Evolutionary conservation across 2,113 vertebrate species (phyloP), one percentile per base, ranked within the genome.

Genomic region (Arizona elegans): DNA sequence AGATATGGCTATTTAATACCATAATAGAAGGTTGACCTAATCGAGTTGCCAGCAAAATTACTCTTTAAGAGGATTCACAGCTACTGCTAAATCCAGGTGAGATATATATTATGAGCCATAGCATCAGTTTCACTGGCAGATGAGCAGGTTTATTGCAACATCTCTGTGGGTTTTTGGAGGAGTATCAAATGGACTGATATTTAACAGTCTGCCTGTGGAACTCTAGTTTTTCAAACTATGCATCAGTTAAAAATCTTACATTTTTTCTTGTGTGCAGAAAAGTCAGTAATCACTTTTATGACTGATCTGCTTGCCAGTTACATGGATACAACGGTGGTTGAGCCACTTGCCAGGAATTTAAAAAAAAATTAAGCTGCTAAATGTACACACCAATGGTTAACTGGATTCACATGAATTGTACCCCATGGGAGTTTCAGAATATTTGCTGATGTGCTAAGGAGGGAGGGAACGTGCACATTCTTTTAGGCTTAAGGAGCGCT

Each of bases 71-170:
- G 92, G 92, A 91, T 23, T 53, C 3, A 88, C 38, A 70, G 65
- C 65, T 54, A 59, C 33, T 92, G 85, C 33, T 92, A 17, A 1
- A 54, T 55, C 90, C 33, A 59, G 29, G 10, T 90, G 29, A 29
- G 53, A 3, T 88, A 29, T 88, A 29, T 87, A 4, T 91, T 92
- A 50, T 54, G 65, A 59, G 38, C 65, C 1, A 12, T 88, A 85
- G 1, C 1, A 8, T 23, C 17, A 53, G 9, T 6, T 92, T 65
- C 93, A 90, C 26, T 95, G 87, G n/a, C 88, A 90, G 65, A 90
- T 89, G 92, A 93, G 81, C 91, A 70, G 29, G 10, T 94, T 59
- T 93, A 23, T 94, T 93, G 19, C 94, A 91, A 47, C 13, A 87
- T 21, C 17, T 89, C 88, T 0, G 0, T 94, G 17, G 15, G 91